A percentile compares a stretch with the other conserved stretches of the same genome.
Evolutionary conservation across 2,888 invertebrate genomes (phyloP).

Genomic region (Pyrgus malvae): DNA sequence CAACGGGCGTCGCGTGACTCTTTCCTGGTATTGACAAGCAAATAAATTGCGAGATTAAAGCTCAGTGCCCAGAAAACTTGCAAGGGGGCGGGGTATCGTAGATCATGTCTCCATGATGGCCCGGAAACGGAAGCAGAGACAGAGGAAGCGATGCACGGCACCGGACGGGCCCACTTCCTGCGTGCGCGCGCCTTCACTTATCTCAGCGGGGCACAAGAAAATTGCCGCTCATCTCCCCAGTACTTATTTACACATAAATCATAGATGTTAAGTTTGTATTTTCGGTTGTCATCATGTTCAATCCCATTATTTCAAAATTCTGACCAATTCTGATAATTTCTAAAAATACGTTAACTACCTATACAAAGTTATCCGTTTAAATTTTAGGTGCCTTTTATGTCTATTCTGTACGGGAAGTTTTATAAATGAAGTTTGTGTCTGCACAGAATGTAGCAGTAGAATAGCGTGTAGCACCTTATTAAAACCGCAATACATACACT

Average conservation of each 20-base stretch:
- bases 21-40: slow-evolving; percentile 78
- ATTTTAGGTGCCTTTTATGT: no score
- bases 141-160: slow-evolving; percentile 73
- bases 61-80: slow-evolving; percentile 62
- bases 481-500: no score
- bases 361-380: no score
- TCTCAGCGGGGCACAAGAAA: slow-evolving; percentile 65
- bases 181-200: slow-evolving; percentile 72
- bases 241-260: slow-evolving; percentile 25
- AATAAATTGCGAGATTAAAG: slow-evolving; percentile 77
- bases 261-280: slow-evolving; percentile 28
- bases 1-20: slow-evolving; percentile 63
- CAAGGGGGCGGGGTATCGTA: slow-evolving; percentile 51
- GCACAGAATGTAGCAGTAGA: no score
- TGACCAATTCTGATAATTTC: no score
- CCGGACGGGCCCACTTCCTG: slow-evolving; percentile 74
- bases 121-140: slow-evolving; percentile 74
- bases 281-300: background rate
- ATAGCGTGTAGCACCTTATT: no score
- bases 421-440: no score
- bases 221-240: slow-evolving; percentile 41
- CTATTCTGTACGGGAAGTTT: no score
- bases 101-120: slow-evolving; percentile 57
- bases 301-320: background rate
- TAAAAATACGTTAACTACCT: no score